These are phyloP conservation scores for Osmoderma eremita DNA, from an alignment of 2,888 invertebrate species.

Conservation along the genomic window DNA sequence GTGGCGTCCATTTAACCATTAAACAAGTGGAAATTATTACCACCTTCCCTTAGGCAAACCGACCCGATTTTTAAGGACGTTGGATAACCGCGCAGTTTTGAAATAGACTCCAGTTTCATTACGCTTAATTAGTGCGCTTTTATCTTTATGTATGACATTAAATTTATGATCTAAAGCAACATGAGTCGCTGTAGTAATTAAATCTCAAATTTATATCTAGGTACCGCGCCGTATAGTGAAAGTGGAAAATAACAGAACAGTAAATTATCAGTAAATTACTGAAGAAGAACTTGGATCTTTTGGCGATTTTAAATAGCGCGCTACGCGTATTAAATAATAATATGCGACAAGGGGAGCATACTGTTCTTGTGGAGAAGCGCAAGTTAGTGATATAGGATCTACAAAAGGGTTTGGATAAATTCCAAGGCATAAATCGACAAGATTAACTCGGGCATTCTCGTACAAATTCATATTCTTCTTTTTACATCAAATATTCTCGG, in stretches of 20 bases:
- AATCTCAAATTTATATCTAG: constrained; percentile 18
- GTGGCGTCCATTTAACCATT: too few species aligned
- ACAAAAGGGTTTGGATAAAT: constrained; percentile 7
- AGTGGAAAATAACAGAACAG: constrained; percentile 5
- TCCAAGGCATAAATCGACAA: not conserved
- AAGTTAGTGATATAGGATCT: constrained; percentile 4
- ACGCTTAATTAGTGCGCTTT: constrained; percentile 10
- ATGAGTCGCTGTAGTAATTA: constrained; percentile 12
- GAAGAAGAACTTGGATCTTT: constrained; percentile 3
- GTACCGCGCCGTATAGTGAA: constrained; percentile 2
- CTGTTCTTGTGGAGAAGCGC: not conserved
- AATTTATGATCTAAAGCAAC: constrained; percentile 22
- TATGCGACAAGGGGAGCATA: constrained; percentile 2
- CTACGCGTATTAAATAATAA: constrained; percentile 8
- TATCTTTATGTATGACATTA: constrained; percentile 9
- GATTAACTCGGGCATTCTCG: constrained; percentile 2
- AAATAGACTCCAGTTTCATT: constrained; percentile 19
- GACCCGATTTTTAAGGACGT: not conserved
- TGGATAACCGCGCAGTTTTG: constrained; percentile 3
- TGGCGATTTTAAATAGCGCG: constrained; percentile 7
- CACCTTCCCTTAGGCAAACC: too few species aligned
- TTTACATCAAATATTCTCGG: too few species aligned
- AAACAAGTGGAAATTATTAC: too few species aligned
- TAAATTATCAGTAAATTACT: constrained; percentile 23
- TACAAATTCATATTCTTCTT: not conserved